Evolutionary conservation across 1,140 invertebrate genomes (phyloP), one percentile per base, ranked within the genome.

Genomic region (Scaptomyza hsui): DNA sequence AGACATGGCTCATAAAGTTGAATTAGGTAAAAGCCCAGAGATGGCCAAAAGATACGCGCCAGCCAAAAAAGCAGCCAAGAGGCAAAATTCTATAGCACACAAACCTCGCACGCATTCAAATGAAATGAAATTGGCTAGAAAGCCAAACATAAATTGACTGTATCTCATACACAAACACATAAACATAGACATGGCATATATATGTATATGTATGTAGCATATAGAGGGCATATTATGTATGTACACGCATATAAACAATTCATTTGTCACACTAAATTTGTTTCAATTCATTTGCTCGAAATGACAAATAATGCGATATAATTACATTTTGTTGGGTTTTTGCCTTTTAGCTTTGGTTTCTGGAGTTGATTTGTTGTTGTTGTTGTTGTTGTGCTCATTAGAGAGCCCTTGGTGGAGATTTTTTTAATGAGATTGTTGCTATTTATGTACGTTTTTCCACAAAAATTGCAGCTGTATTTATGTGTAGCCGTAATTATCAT

Each of bases 221-320:
- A 16, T 10, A 18, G 45, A 26, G 6, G 4, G 10, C 4, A 21
- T 13, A 44, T 44, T 19, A 12, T 44, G 10, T 19, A 10, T 19
- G 18, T 37, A 51, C 44, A 39, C 45, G 44, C 53, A 68, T 55
- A 72, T 61, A 72, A 79, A 89, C 83, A 89, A 89, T 89, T 89
- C 81, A 89, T 89, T 89, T 89, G 86, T 89, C 86, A 89, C 86
- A 89, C 86, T 90, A 89, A 89, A 89, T 89, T 89, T 89, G 86
- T 89, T 89, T 88, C 86, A 89, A 89, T 89, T 89, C 86, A 89
- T 89, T 89, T 89, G 86, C 78, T 89, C 88, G 88, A 82, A 89
- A 86, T 89, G 72, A 89, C 81, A 86, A 89, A 81, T 85, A 81
- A 86, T 83, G 85, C 83, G 83, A 75, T 88, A 69, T 88, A 86